phyloP scores from a whole-genome alignment of 2,797 vertebrate species.

The Clarias pachynema region DNA sequence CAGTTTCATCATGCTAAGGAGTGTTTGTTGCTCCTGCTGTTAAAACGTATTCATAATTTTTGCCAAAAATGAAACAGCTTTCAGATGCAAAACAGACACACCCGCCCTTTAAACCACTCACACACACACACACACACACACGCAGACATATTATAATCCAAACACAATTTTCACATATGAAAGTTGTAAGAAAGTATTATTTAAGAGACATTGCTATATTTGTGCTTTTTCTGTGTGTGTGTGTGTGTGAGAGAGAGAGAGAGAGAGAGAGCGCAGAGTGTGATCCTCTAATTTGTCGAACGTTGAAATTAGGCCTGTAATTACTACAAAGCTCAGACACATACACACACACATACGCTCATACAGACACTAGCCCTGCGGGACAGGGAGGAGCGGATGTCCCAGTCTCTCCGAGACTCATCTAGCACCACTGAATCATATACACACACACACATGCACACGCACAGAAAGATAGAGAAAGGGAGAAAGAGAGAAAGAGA shows the following conservation, averaged over 20 bases:
- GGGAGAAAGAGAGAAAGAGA: conserved; percentile 1
- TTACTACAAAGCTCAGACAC: conserved; percentile 43
- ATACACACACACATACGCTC: conserved; percentile 35
- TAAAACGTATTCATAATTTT: background rate
- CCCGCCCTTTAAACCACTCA: background rate
- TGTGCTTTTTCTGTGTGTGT: background rate
- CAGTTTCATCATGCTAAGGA: too few relatives aligned
- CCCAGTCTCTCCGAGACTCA: conserved; percentile 47
- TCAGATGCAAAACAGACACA: background rate
- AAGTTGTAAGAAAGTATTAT: background rate
- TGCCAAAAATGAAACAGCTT: background rate
- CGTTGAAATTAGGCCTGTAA: conserved; percentile 53
- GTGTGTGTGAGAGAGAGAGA: background rate
- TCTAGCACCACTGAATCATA: conserved; percentile 39
- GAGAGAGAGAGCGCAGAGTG: background rate
- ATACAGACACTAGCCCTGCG: conserved; percentile 29
- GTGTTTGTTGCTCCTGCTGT: background rate
- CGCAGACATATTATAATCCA: background rate
- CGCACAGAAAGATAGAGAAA: conserved; percentile 8
- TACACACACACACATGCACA: conserved; percentile 18
- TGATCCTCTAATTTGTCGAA: conserved; percentile 56
- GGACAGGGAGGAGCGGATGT: conserved; percentile 43
- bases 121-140: background rate
- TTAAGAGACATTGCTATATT: background rate
- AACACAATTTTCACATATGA: background rate